A percentile compares a stretch with the other conserved stretches of the same genome.
These are phyloP conservation scores for Aspiorhynchus laticeps DNA, from an alignment of 2,113 vertebrate species.

Conservation along the genomic window DNA sequence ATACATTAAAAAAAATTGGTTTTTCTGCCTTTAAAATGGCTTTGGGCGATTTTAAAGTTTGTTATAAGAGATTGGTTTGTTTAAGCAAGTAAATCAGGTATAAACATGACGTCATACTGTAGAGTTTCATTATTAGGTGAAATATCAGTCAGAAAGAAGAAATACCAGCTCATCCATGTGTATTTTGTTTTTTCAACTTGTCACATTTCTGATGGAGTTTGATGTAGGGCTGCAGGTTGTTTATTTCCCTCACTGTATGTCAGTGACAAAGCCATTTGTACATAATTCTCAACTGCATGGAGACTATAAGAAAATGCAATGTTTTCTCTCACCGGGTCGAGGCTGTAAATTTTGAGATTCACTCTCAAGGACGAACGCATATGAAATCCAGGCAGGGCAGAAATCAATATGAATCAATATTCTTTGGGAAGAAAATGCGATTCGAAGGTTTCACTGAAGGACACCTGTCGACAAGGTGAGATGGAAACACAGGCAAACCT, in stretches of 20 bases:
- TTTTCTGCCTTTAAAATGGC: background rate
- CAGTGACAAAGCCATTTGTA: background rate
- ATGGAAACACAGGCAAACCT: constrained; percentile 69
- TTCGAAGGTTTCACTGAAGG: constrained; percentile 66
- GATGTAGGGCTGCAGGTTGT: background rate
- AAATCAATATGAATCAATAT: constrained; percentile 38
- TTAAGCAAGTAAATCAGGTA: background rate
- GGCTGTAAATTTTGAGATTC: background rate
- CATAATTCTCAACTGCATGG: background rate
- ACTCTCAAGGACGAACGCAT: constrained; percentile 8
- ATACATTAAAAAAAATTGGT: no score
- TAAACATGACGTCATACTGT: background rate
- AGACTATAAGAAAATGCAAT: background rate
- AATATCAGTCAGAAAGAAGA: background rate
- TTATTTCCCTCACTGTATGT: background rate
- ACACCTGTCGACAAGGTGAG: constrained; percentile 71
- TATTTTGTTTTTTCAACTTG: background rate
- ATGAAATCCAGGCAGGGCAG: constrained; percentile 1
- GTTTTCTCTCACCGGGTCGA: background rate
- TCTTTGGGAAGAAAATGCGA: constrained; percentile 33
- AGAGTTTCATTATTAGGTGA: background rate
- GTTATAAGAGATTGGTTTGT: background rate
- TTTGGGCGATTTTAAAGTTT: background rate
- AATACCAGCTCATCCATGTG: background rate
- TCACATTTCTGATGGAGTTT: background rate